Evolutionary conservation across 2,113 vertebrate species (phyloP), one percentile per base, ranked within the genome.

Genomic region (Deroptyus accipitrinus): DNA sequence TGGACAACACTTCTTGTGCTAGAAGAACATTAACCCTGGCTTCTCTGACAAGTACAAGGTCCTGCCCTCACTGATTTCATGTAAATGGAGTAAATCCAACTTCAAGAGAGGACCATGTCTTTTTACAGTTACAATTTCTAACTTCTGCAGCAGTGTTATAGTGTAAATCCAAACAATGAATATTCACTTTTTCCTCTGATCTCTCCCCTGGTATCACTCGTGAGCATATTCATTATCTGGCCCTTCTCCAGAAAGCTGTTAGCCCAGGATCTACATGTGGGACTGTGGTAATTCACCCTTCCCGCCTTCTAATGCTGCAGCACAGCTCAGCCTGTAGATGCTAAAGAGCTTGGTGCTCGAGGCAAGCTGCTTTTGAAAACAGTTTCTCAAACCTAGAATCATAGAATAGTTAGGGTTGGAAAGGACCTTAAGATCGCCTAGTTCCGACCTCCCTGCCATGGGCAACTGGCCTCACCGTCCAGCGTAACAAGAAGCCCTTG

Each of bases 71-170:
- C 46, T 54, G 14, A 69, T 52, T 44, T 52, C 75, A 42, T 10
- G 11, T 16, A 48, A 13, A 3, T 30, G 17, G 54, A 62, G 31
- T 7, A 66, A 66, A 80, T 37, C 13, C 3, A 44, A 20, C 11
- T 35, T 39, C 63, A 27, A 70, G 31, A 57, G 20, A 44, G 4
- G 19, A 14, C 1, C 2, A 1, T 1, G 6, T 5, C 13, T 33
- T 35, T 44, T 68, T 54, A 9, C 2, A 68, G 15, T 9, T 42
- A 27, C 10, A 12, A 1, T 48, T 61, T 30, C 31, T 25, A n/a
- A 28, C 2, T 72, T 30, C 48, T 61, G 16, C 33, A 86, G 51
- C 52, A 55, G 39, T 3, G 3, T 4, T 54, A 64, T 12, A 28
- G 61, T 37, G 8, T 17, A 79, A 83, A 79, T 39, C 28, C 67